These are phyloP conservation scores for Hippolais icterina DNA, from an alignment of 2,113 vertebrate genomes.

Conservation along the genomic window DNA sequence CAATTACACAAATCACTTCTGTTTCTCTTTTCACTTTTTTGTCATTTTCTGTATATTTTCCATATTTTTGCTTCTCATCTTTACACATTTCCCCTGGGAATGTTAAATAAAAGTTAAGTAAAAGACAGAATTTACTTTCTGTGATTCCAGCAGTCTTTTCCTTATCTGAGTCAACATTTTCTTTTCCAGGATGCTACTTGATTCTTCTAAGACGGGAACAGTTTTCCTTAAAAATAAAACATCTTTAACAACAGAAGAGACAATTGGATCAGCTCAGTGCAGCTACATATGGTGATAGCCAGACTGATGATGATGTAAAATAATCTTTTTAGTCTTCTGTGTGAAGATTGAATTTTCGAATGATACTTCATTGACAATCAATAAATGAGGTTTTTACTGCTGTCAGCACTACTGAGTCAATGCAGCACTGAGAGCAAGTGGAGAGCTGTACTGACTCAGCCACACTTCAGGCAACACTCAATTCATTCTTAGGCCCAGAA, in stretches of 20 bases:
- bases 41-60: not conserved
- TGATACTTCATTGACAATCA: slow-evolving; percentile 18
- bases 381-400: slow-evolving; percentile 15
- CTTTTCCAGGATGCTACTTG: not conserved
- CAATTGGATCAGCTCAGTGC: not conserved
- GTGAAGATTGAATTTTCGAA: not conserved
- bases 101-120: not conserved
- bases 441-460: slow-evolving; percentile 1
- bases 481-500: not conserved
- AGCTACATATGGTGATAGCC: not conserved
- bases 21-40: not conserved
- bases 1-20: not conserved
- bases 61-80: not conserved
- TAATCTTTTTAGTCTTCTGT: not conserved
- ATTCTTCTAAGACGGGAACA: not conserved
- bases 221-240: not conserved
- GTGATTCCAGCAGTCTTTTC: not conserved
- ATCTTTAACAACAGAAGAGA: not conserved
- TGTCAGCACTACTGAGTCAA: not conserved
- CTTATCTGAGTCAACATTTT: not conserved
- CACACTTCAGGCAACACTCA: slow-evolving; percentile 5
- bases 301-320: not conserved
- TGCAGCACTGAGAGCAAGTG: not conserved
- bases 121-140: not conserved
- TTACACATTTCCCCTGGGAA: not conserved